These are phyloP conservation scores for Cavia porcellus DNA, from an alignment of 2,113 vertebrate species.

Conservation along the genomic window DNA sequence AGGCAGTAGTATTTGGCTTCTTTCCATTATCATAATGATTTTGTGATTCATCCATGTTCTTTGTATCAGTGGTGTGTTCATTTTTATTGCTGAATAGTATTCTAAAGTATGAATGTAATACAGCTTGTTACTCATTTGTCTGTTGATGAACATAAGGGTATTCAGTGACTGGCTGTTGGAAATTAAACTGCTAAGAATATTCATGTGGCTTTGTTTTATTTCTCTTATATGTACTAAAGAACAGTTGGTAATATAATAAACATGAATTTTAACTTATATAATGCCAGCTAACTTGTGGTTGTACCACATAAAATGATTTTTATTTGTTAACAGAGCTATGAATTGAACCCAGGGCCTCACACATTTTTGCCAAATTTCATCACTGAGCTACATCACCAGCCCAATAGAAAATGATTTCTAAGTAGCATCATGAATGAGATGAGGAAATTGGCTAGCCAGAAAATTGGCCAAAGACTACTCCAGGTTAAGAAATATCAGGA, in stretches of 20 bases:
- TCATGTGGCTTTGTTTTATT: neutral
- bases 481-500: neutral
- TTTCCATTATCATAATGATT: neutral
- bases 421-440: neutral
- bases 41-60: neutral
- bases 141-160: neutral
- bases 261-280: neutral
- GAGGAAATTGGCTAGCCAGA: neutral
- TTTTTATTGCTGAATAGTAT: neutral
- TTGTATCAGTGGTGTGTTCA: neutral
- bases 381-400: neutral
- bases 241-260: neutral
- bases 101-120: neutral
- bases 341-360: neutral
- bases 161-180: neutral
- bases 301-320: constrained; percentile 9
- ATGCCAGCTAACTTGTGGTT: neutral
- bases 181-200: neutral
- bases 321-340: neutral
- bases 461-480: neutral
- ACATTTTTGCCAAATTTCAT: neutral
- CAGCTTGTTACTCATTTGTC: neutral
- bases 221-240: neutral
- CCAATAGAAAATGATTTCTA: neutral
- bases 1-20: neutral